These are phyloP conservation scores for Aquatica leii DNA, from an alignment of 2,888 invertebrate species.

Conservation along the genomic window DNA sequence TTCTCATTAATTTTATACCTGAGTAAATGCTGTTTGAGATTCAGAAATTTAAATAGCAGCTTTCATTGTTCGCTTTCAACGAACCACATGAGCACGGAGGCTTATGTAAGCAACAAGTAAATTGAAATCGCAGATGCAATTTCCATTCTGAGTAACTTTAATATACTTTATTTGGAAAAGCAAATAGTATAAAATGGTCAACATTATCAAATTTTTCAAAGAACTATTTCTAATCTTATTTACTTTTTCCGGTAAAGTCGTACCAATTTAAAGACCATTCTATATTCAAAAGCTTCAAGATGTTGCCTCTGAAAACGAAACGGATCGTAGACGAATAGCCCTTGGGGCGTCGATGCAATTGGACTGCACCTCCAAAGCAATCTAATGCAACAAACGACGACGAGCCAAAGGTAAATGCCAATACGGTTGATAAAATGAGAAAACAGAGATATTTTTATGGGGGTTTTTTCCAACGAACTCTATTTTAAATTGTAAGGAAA, in stretches of 20 bases:
- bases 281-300: constrained; percentile 34
- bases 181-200: constrained; percentile 43
- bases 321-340: constrained; percentile 35
- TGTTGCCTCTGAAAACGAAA: constrained; percentile 19
- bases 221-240: constrained; percentile 33
- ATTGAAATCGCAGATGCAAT: constrained; percentile 40
- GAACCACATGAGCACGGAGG: constrained; percentile 11
- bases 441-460: constrained; percentile 13
- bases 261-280: constrained; percentile 39
- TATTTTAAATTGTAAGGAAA: constrained; percentile 3
- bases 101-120: constrained; percentile 39
- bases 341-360: constrained; percentile 35
- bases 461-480: constrained; percentile 4
- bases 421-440: constrained; percentile 23
- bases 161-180: constrained; percentile 28
- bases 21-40: constrained; percentile 3
- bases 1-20: constrained; percentile 1
- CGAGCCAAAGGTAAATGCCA: constrained; percentile 24
- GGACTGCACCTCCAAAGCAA: constrained; percentile 26
- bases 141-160: constrained; percentile 33
- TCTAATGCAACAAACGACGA: constrained; percentile 17
- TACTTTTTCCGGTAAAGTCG: constrained; percentile 25
- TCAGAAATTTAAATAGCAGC: constrained; percentile 12
- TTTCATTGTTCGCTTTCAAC: constrained; percentile 11
- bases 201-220: constrained; percentile 17